Conservation (phyloP, 2,113 vertebrate species). For the Tachysurus fulvidraco region DNA sequence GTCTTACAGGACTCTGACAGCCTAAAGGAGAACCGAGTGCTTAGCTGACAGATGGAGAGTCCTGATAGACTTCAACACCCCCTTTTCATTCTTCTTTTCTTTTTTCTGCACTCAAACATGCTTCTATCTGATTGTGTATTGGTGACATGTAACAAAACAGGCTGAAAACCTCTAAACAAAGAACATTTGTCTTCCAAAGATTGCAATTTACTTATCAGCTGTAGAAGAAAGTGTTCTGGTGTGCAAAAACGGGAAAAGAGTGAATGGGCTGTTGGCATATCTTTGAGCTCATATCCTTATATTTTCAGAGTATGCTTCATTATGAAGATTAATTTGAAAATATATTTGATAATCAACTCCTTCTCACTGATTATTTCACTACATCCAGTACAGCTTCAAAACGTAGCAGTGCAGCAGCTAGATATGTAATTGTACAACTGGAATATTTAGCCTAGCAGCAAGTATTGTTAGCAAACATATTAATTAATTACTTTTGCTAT, state of each 20-base stretch:
- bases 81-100: not conserved
- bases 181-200: not conserved
- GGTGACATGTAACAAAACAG: slow-evolving; percentile 17
- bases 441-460: not conserved
- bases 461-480: not conserved
- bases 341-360: not conserved
- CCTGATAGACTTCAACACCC: slow-evolving; percentile 35
- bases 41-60: slow-evolving; percentile 33
- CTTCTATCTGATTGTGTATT: slow-evolving; percentile 31
- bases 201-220: not conserved
- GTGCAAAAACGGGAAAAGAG: not conserved
- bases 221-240: not conserved
- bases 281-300: not conserved
- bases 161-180: slow-evolving; percentile 22
- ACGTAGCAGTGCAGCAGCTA: not conserved
- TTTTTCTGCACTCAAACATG: slow-evolving; percentile 5
- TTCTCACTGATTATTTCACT: not conserved
- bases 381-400: not conserved
- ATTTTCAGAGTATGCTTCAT: not conserved
- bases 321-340: not conserved
- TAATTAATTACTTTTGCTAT: not conserved
- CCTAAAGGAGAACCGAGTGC: slow-evolving; percentile 23
- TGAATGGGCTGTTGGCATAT: not conserved
- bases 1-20: slow-evolving; percentile 35
- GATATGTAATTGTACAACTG: not conserved